These are phyloP conservation scores for Erannis defoliaria DNA, from an alignment of 2,888 invertebrate genomes.

Conservation along the genomic window DNA sequence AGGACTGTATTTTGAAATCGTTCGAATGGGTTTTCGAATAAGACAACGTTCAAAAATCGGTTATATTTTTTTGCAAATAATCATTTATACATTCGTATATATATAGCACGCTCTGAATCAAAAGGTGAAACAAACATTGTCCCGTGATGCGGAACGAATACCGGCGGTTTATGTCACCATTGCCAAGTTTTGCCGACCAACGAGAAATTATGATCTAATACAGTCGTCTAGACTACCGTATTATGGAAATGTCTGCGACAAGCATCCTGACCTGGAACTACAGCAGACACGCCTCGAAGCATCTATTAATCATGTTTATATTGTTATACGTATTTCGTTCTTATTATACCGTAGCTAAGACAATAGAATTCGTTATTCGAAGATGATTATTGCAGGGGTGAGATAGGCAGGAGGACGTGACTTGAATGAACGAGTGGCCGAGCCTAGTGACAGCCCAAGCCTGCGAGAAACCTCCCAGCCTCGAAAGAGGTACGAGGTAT, in stretches of 20 bases:
- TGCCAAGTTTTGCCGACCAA: not conserved
- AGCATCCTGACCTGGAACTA: constrained; percentile 7
- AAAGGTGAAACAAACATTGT: not conserved
- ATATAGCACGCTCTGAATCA: not conserved
- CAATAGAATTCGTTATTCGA: constrained; percentile 64
- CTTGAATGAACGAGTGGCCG: constrained; percentile 48
- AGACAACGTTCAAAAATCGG: too few relatives aligned
- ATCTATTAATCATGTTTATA: constrained; percentile 27
- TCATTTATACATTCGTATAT: too few relatives aligned
- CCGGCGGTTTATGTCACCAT: not conserved
- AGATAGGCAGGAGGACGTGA: constrained; percentile 59
- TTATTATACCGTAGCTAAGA: constrained; percentile 46
- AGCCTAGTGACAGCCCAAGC: not conserved
- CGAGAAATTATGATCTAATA: constrained; percentile 5
- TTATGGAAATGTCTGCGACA: constrained; percentile 11
- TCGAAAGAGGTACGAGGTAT: not conserved
- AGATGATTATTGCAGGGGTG: constrained; percentile 60
- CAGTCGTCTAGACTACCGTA: constrained; percentile 1
- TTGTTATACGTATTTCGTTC: constrained; percentile 33
- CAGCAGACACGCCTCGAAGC: constrained; percentile 4
- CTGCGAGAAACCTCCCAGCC: not conserved
- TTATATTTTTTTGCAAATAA: too few relatives aligned
- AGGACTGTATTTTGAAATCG: too few relatives aligned
- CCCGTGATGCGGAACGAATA: constrained; percentile 1
- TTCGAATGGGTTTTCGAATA: too few relatives aligned